Conservation (phyloP, 2,113 vertebrate genomes). For the Cyphomyrus discorhynchus region DNA sequence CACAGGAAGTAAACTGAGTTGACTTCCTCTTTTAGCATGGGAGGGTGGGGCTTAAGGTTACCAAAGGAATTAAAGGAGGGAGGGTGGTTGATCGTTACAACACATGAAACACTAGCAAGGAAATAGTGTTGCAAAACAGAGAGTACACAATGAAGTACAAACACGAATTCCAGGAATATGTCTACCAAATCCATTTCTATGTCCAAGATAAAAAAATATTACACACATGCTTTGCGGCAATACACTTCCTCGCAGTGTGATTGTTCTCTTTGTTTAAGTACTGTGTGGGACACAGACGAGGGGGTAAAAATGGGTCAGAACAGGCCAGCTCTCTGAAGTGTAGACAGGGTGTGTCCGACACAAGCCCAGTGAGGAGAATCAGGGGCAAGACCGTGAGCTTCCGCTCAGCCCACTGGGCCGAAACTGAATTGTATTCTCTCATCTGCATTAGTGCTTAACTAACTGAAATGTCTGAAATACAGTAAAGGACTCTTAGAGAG, state of each 20-base stretch:
- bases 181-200: not conserved
- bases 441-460: constrained; percentile 22
- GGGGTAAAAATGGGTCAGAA: not conserved
- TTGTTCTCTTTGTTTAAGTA: not conserved
- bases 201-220: not conserved
- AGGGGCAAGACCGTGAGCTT: not conserved
- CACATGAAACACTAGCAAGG: not conserved
- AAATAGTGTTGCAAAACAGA: constrained; percentile 11
- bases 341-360: not conserved
- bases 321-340: not conserved
- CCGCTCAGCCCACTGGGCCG: constrained; percentile 9
- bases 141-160: not conserved
- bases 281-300: not conserved
- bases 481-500: not conserved
- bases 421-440: not conserved
- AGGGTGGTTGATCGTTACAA: constrained; percentile 10
- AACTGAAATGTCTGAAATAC: not conserved
- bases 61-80: not conserved
- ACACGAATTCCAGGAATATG: not conserved
- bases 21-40: constrained; percentile 28
- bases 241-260: not conserved
- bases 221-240: not conserved
- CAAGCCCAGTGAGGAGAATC: not conserved
- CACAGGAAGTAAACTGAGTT: constrained; percentile 26
- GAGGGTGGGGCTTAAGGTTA: not conserved